phyloP scores from a whole-genome alignment of 1,140 invertebrate species.

The Zaprionus inermis region DNA sequence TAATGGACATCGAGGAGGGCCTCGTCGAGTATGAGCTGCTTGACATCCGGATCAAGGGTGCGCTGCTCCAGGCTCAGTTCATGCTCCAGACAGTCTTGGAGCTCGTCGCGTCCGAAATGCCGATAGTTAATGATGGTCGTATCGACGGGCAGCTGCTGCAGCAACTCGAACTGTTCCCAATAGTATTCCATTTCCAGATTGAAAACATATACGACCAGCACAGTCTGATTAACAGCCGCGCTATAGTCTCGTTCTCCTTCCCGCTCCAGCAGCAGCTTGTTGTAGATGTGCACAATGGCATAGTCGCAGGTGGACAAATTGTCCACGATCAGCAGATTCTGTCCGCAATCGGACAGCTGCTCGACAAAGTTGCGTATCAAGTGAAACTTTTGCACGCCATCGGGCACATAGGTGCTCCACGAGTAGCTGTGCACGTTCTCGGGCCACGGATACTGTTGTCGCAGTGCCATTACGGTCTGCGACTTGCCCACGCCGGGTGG shows the following conservation, averaged over 20 bases:
- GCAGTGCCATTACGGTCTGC: constrained; percentile 38
- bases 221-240: constrained; percentile 47
- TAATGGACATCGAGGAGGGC: constrained; percentile 28
- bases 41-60: constrained; percentile 16
- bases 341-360: constrained; percentile 61
- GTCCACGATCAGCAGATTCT: constrained; percentile 70
- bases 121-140: constrained; percentile 61
- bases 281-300: constrained; percentile 55
- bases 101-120: constrained; percentile 47
- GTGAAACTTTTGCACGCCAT: constrained; percentile 61
- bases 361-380: constrained; percentile 59
- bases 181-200: constrained; percentile 50
- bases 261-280: constrained; percentile 55
- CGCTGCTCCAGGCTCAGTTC: constrained; percentile 48
- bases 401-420: constrained; percentile 64
- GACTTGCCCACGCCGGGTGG: constrained; percentile 70
- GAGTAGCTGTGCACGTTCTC: constrained; percentile 69
- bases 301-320: constrained; percentile 63
- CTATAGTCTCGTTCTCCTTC: constrained; percentile 14
- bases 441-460: constrained; percentile 66
- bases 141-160: constrained; percentile 65
- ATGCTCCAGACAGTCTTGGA: constrained; percentile 58
- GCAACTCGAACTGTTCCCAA: constrained; percentile 57
- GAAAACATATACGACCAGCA: constrained; percentile 70
- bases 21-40: constrained; percentile 36